Conservation (phyloP, 2,888 invertebrate species). For the Oligia strigilis region DNA sequence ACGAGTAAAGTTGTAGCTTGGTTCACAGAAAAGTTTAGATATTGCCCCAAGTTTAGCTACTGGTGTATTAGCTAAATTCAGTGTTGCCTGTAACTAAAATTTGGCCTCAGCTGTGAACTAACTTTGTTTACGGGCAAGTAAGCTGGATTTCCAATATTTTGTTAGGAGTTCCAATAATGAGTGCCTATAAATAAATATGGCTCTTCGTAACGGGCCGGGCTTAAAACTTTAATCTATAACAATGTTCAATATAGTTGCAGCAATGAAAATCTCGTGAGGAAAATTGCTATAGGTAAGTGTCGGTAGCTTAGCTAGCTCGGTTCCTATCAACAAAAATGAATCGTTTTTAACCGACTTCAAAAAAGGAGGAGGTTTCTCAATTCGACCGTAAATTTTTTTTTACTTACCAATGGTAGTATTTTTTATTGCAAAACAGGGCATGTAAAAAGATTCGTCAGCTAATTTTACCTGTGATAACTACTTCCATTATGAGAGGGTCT, state of each 20-base stretch:
- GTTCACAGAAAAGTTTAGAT: conserved; percentile 54
- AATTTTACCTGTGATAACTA: not conserved
- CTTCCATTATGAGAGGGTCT: not conserved
- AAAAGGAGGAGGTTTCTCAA: too few relatives aligned
- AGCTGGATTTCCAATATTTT: conserved; percentile 30
- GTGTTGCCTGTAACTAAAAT: conserved; percentile 42
- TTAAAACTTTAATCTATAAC: not conserved
- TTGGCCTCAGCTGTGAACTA: conserved; percentile 34
- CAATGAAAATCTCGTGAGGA: conserved; percentile 20
- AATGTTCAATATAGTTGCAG: not conserved
- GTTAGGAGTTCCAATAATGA: not conserved
- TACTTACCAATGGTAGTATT: not conserved
- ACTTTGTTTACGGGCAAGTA: conserved; percentile 30
- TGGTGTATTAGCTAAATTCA: conserved; percentile 45
- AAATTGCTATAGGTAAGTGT: conserved; percentile 5
- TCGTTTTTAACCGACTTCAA: too few relatives aligned
- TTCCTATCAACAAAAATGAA: not conserved
- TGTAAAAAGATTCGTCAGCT: not conserved
- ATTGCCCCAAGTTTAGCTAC: conserved; percentile 49
- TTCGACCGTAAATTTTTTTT: too few relatives aligned
- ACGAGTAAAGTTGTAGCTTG: conserved; percentile 48
- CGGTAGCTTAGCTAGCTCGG: not conserved
- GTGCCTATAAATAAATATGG: not conserved
- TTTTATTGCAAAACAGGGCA: too few relatives aligned
- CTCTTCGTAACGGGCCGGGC: too few relatives aligned